These are phyloP conservation scores for Malaclemys terrapin DNA, from an alignment of 2,113 vertebrate genomes.

Conservation along the genomic window DNA sequence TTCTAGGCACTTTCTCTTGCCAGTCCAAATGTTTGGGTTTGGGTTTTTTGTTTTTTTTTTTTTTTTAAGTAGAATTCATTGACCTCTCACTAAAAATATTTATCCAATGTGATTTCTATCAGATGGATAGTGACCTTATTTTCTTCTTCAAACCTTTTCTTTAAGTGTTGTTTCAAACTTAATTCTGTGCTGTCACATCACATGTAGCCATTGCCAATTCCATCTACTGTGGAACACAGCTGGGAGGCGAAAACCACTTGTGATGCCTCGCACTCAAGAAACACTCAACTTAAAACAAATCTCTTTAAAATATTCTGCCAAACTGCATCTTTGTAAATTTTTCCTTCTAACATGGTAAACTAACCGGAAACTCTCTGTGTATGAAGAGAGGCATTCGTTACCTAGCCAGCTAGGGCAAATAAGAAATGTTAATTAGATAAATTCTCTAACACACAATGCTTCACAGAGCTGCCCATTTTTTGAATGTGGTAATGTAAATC, in stretches of 20 bases:
- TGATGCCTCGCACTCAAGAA: constrained; percentile 61
- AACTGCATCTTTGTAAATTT: constrained; percentile 62
- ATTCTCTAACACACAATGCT: constrained; percentile 35
- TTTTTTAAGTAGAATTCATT: constrained; percentile 26
- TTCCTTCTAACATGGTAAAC: constrained; percentile 22
- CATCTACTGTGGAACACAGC: constrained; percentile 61
- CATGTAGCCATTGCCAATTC: constrained; percentile 38
- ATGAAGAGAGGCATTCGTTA: constrained; percentile 11
- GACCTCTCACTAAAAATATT: constrained; percentile 67
- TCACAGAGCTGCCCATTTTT: constrained; percentile 51
- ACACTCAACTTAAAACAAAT: constrained; percentile 69
- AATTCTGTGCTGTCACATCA: constrained; percentile 57
- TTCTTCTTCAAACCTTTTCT: constrained; percentile 62
- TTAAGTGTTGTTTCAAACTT: constrained; percentile 54
- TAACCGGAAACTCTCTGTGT: constrained; percentile 15
- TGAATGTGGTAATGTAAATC: constrained; percentile 29
- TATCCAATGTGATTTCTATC: constrained; percentile 63
- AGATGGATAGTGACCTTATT: constrained; percentile 55
- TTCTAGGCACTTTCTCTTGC: constrained; percentile 13
- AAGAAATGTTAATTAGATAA: constrained; percentile 67
- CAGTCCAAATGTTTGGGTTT: background rate
- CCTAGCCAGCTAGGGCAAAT: constrained; percentile 35
- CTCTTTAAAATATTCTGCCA: constrained; percentile 75
- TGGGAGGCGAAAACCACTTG: constrained; percentile 68
- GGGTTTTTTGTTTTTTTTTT: background rate